Percentiles rank a stretch among this genome's conserved stretches.
Evolutionary conservation across 2,797 vertebrate genomes (phyloP).

Genomic region (Danio aesculapii): DNA sequence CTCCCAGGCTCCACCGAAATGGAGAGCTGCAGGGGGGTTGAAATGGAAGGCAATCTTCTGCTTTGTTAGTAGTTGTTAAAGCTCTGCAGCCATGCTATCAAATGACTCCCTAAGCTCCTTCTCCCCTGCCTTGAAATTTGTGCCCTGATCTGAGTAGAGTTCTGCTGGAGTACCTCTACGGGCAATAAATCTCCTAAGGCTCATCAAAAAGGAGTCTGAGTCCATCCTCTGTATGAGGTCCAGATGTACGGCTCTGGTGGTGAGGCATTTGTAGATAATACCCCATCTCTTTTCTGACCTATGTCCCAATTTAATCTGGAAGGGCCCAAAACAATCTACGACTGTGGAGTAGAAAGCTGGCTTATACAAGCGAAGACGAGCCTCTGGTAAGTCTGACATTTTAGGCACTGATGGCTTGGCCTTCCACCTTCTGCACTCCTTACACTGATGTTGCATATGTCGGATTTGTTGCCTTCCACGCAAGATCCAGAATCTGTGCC

Average conservation of each 20-base stretch:
- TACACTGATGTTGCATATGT: neutral
- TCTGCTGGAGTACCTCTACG: neutral
- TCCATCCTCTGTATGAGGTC: too few species aligned
- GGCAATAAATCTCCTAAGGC: neutral
- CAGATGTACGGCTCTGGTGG: too few species aligned
- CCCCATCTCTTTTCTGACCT: neutral
- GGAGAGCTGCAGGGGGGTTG: neutral
- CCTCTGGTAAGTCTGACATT: neutral
- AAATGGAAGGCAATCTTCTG: conserved; percentile 1
- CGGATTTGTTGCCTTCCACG: neutral
- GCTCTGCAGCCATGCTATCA: neutral
- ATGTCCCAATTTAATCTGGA: neutral
- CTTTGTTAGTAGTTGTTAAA: neutral
- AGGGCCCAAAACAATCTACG: neutral
- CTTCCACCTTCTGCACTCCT: neutral
- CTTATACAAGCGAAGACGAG: neutral
- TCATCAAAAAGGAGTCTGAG: too few species aligned
- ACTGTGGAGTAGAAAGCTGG: neutral
- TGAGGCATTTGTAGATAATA: neutral
- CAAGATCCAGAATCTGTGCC: neutral
- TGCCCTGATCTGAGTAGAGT: neutral
- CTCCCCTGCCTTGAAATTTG: neutral
- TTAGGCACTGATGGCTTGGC: neutral
- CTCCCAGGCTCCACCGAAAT: neutral
- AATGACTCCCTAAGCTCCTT: neutral